These are phyloP conservation scores for Melanotus villosus DNA, from an alignment of 2,888 invertebrate genomes.

Conservation along the genomic window DNA sequence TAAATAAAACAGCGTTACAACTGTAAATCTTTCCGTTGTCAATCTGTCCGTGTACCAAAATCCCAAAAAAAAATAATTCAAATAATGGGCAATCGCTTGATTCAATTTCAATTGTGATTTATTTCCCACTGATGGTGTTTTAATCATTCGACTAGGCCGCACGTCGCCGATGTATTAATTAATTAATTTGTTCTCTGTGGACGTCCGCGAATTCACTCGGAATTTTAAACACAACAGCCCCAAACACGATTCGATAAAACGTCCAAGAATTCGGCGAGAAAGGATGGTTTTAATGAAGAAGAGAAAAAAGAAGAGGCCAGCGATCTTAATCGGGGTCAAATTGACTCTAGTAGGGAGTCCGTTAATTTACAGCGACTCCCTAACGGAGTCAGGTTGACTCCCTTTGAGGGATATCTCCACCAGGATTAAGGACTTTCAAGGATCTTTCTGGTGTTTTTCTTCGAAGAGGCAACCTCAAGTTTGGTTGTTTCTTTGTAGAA, in stretches of 20 bases:
- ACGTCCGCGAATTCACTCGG: neutral
- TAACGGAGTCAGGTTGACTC: slow-evolving; percentile 98
- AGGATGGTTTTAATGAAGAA: no score
- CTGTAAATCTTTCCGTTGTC: neutral
- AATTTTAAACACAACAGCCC: neutral
- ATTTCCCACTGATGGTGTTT: slow-evolving; percentile 17
- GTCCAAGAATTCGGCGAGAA: neutral
- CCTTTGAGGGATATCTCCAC: slow-evolving; percentile 79
- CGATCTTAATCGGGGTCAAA: slow-evolving; percentile 89
- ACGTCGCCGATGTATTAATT: neutral
- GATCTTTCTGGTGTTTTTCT: neutral
- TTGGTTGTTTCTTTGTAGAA: no score
- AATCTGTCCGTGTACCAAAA: neutral
- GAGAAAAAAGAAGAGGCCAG: slow-evolving; percentile 49
- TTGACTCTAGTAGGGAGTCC: slow-evolving; percentile 99
- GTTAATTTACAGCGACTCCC: slow-evolving; percentile 91
- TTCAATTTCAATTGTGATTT: slow-evolving; percentile 28
- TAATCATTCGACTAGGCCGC: neutral
- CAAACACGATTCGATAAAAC: no score
- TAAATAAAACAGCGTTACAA: neutral
- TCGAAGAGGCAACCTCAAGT: neutral
- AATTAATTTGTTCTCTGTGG: neutral
- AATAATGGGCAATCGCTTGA: neutral
- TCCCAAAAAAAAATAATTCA: neutral
- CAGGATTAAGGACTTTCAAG: slow-evolving; percentile 15